A percentile compares a stretch with the other conserved stretches of the same genome.
These are phyloP conservation scores for Brachyrhaphis roseni DNA, from an alignment of 2,797 vertebrate genomes.

Conservation along the genomic window DNA sequence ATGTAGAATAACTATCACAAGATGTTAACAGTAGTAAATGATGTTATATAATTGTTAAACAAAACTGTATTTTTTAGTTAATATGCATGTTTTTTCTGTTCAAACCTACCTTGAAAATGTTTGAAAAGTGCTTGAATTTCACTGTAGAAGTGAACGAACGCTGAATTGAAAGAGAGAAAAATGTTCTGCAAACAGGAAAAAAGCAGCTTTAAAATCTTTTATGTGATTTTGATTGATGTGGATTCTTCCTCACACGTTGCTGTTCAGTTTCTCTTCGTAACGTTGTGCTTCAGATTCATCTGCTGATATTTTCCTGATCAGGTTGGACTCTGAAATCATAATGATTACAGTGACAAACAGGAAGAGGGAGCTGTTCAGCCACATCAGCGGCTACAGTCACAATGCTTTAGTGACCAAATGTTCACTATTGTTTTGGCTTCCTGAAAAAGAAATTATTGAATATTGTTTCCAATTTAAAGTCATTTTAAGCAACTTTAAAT, in stretches of 20 bases:
- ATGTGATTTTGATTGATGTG: constrained; percentile 25
- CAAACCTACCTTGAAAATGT: no score
- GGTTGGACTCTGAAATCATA: not conserved
- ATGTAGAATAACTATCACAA: no score
- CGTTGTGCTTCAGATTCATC: not conserved
- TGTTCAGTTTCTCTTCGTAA: not conserved
- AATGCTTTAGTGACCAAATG: not conserved
- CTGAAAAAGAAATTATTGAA: not conserved
- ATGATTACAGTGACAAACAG: not conserved
- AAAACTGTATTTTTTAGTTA: no score
- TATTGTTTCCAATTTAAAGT: not conserved
- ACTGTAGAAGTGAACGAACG: no score
- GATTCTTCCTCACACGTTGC: constrained; percentile 1
- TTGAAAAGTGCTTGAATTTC: no score
- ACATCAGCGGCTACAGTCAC: not conserved
- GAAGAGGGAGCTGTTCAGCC: constrained; percentile 24
- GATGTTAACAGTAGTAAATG: no score
- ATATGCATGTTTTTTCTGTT: no score
- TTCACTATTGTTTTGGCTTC: not conserved
- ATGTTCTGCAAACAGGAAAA: constrained; percentile 15
- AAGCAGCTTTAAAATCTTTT: constrained; percentile 22
- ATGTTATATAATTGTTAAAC: no score
- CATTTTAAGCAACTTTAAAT: not conserved
- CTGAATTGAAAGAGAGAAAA: constrained; percentile 2
- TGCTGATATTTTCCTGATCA: not conserved